These are phyloP conservation scores for Machaerirhynchus nigripectus DNA, from an alignment of 2,113 vertebrate species.

Conservation along the genomic window DNA sequence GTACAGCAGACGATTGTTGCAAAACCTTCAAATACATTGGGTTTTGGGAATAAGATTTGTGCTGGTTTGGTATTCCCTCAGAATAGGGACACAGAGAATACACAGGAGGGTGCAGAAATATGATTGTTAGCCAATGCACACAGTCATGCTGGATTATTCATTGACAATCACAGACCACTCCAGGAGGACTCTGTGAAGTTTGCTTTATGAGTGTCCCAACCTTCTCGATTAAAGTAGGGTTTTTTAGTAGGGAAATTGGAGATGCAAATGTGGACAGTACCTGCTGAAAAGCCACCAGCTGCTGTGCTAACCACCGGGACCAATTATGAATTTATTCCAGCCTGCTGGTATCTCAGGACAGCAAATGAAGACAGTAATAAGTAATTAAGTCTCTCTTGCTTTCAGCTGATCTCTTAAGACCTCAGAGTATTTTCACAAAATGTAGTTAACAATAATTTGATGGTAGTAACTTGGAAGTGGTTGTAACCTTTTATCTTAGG, in stretches of 20 bases:
- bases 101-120: not conserved
- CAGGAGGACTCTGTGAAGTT: not conserved
- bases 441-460: not conserved
- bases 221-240: not conserved
- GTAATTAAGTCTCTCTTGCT: not conserved
- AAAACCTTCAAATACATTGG: not conserved
- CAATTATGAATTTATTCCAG: not conserved
- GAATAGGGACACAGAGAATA: too few relatives aligned
- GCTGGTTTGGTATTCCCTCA: not conserved
- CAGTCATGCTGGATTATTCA: not conserved
- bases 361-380: not conserved
- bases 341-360: not conserved
- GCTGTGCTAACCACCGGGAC: not conserved
- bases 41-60: not conserved
- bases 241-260: not conserved
- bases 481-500: not conserved
- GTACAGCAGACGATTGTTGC: accelerated
- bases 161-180: not conserved
- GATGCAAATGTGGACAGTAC: not conserved
- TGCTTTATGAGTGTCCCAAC: not conserved
- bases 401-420: not conserved
- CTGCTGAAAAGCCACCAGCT: not conserved
- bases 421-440: not conserved
- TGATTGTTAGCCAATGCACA: not conserved
- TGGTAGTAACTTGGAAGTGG: not conserved